Conservation (phyloP, 2,113 vertebrate species). For the Festucalex cinctus region DNA sequence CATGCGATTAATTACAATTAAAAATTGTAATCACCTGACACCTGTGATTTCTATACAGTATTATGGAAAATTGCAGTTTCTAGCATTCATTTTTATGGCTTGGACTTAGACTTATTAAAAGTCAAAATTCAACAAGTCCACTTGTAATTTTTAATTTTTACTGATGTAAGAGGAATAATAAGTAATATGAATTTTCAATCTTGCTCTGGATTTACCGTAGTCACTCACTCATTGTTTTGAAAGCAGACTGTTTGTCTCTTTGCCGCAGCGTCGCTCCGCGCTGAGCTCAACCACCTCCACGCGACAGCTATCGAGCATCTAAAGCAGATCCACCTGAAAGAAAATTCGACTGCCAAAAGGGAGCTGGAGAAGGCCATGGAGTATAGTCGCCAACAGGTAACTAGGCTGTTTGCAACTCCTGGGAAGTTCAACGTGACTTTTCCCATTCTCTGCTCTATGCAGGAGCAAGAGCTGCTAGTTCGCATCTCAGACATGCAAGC, state of each 20-base stretch:
- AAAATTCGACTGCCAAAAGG: conserved; percentile 77
- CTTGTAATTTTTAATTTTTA: too few species aligned
- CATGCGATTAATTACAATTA: too few species aligned
- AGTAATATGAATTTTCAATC: neutral
- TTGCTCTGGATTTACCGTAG: neutral
- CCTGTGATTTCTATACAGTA: too few species aligned
- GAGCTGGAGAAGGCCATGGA: conserved; percentile 87
- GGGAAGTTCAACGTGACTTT: neutral
- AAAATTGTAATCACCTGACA: too few species aligned
- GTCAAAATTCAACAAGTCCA: neutral
- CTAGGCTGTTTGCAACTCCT: neutral
- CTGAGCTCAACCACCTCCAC: conserved; percentile 93
- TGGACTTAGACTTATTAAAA: too few species aligned
- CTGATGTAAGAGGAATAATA: too few species aligned
- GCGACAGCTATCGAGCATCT: conserved; percentile 87
- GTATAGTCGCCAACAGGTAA: conserved; percentile 81
- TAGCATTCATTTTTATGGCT: neutral
- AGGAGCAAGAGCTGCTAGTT: conserved; percentile 87
- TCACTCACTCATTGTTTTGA: neutral
- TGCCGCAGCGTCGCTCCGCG: conserved; percentile 84
- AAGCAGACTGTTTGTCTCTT: neutral
- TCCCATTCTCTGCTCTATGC: neutral
- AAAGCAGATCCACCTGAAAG: conserved; percentile 86
- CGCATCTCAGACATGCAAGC: conserved; percentile 83
- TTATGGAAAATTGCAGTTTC: too few species aligned